Evolutionary conservation across 2,797 vertebrate species (phyloP).

Genomic region (Morelia viridis): DNA sequence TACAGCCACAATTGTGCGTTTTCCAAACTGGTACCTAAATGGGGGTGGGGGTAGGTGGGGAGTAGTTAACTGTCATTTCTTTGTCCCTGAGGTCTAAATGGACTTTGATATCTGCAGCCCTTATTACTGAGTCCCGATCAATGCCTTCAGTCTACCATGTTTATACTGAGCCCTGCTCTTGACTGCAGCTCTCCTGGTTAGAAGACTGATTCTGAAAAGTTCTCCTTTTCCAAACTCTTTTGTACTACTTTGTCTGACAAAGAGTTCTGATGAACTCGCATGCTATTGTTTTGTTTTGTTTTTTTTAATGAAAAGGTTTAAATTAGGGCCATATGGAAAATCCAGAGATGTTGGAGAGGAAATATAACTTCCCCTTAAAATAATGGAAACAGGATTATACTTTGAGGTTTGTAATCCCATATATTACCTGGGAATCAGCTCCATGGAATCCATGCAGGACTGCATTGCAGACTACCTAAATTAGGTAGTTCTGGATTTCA

Average conservation of each 20-base stretch:
- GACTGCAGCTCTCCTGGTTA: not conserved
- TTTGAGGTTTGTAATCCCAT: not conserved
- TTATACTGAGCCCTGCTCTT: not conserved
- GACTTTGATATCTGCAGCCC: not conserved
- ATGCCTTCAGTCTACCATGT: not conserved
- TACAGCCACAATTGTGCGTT: not conserved
- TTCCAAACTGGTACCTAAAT: not conserved
- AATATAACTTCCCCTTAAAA: not conserved
- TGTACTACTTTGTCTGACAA: not conserved
- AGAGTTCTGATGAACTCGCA: not conserved
- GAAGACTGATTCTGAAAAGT: not conserved
- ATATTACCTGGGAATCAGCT: not conserved
- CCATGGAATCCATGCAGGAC: not conserved
- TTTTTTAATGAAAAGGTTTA: not conserved
- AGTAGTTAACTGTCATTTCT: not conserved
- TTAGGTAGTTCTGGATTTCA: constrained; percentile 24
- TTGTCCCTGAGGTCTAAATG: not conserved
- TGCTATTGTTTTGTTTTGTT: not conserved
- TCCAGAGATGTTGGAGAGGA: not conserved
- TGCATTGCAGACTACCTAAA: not conserved
- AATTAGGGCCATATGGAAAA: not conserved
- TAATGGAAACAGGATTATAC: not conserved
- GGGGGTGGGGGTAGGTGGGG: not conserved
- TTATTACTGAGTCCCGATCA: not conserved
- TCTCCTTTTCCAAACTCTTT: not conserved